A percentile compares a stretch with the other conserved stretches of the same genome.
Evolutionary conservation across 1,140 invertebrate genomes (phyloP).

Genomic region (Drosophila malerkotliana): DNA sequence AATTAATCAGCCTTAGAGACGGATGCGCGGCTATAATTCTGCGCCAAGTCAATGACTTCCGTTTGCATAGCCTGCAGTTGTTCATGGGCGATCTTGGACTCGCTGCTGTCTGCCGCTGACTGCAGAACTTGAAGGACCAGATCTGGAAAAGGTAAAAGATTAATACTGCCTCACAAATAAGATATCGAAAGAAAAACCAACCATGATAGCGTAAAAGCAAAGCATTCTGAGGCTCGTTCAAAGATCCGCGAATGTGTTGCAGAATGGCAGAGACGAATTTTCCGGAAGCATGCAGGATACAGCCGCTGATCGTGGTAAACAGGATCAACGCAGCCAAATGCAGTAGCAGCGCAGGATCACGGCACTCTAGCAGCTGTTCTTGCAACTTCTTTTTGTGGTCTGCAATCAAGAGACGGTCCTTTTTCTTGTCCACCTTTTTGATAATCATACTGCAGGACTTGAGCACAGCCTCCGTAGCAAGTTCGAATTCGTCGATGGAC

Average conservation of each 20-base stretch:
- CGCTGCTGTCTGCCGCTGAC: constrained; percentile 76
- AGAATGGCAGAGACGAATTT: constrained; percentile 94
- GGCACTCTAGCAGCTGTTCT: constrained; percentile 89
- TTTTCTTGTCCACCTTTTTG: constrained; percentile 95
- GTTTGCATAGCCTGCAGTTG: constrained; percentile 77
- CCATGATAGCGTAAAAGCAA: constrained; percentile 91
- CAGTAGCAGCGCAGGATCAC: constrained; percentile 92
- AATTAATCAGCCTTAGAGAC: constrained; percentile 70
- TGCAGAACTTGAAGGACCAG: constrained; percentile 87
- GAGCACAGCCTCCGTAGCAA: constrained; percentile 89
- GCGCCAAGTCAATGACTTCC: constrained; percentile 85
- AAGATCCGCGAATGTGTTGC: constrained; percentile 88
- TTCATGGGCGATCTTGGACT: constrained; percentile 81
- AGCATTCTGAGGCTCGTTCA: constrained; percentile 87
- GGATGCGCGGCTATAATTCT: constrained; percentile 84
- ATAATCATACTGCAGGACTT: constrained; percentile 91
- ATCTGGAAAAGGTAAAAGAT: constrained; percentile 79
- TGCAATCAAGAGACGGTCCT: constrained; percentile 90
- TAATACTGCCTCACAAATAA: not conserved
- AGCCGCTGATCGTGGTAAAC: constrained; percentile 92
- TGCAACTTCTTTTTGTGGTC: constrained; percentile 92
- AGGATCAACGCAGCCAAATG: constrained; percentile 92
- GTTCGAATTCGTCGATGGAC: constrained; percentile 91
- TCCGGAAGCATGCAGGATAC: constrained; percentile 95
- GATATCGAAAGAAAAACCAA: constrained; percentile 76